These are phyloP conservation scores for Pantala flavescens DNA, from an alignment of 1,140 invertebrate genomes.

Conservation along the genomic window DNA sequence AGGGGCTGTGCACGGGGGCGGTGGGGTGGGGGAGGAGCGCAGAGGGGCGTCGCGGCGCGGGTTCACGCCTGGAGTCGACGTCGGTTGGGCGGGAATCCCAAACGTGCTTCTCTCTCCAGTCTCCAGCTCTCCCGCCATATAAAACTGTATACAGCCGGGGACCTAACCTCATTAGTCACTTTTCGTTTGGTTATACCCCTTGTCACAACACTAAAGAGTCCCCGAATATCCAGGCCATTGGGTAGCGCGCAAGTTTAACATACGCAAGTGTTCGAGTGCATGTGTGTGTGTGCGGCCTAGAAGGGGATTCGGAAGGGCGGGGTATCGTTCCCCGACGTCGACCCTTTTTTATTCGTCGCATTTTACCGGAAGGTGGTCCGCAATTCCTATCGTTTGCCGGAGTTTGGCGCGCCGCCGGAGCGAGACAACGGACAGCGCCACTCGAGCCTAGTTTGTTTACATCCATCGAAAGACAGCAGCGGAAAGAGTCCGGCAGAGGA, in stretches of 20 bases:
- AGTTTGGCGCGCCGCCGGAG: background rate
- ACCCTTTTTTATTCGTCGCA: no score
- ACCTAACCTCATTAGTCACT: conserved; percentile 33
- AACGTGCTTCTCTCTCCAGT: background rate
- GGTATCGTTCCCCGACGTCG: no score
- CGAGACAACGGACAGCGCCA: no score
- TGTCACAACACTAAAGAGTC: conserved; percentile 20
- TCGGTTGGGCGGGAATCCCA: no score
- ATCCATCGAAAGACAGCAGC: no score
- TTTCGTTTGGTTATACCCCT: conserved; percentile 31
- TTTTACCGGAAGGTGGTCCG: background rate
- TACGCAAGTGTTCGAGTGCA: background rate
- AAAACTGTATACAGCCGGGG: conserved; percentile 27
- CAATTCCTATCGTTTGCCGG: background rate
- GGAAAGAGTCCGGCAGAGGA: no score
- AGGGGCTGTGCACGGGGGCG: background rate
- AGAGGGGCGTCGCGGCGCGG: no score
- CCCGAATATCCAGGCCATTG: conserved; percentile 18
- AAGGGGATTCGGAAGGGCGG: no score
- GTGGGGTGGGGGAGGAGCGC: background rate
- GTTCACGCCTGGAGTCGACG: no score
- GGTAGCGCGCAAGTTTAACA: background rate
- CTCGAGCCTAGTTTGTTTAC: no score
- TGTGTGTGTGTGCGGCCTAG: background rate
- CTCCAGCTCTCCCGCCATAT: conserved; percentile 23